Conservation (phyloP, 1,140 invertebrate genomes). For the Vanessa tameamea region DNA sequence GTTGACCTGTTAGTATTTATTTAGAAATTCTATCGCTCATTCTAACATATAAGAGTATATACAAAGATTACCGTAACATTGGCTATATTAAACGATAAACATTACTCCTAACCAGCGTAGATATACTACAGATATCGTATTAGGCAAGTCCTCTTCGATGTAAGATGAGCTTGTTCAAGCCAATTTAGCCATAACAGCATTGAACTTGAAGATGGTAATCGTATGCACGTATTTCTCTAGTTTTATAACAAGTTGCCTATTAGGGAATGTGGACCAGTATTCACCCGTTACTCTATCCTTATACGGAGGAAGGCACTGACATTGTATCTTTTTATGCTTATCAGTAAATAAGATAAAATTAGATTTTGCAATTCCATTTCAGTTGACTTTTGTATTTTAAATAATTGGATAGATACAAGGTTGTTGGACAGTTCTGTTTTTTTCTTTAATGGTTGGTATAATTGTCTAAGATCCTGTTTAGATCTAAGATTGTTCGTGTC, state of each 20-base stretch:
- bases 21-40: background rate
- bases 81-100: constrained; percentile 26
- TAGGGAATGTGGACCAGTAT: constrained; percentile 43
- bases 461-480: background rate
- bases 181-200: constrained; percentile 26
- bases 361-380: constrained; percentile 31
- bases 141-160: constrained; percentile 17
- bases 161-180: constrained; percentile 18
- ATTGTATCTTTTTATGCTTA: constrained; percentile 45
- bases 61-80: constrained; percentile 15
- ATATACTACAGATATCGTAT: constrained; percentile 28
- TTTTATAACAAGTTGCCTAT: constrained; percentile 43
- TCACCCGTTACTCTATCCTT: constrained; percentile 45
- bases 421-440: background rate
- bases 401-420: constrained; percentile 21
- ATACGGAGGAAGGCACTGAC: constrained; percentile 41
- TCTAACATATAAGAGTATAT: background rate
- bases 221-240: constrained; percentile 31
- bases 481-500: background rate
- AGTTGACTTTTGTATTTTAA: constrained; percentile 23
- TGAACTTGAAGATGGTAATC: constrained; percentile 36
- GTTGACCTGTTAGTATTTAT: background rate
- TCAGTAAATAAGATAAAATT: constrained; percentile 42
- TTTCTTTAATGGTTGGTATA: background rate
- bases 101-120: constrained; percentile 22